A percentile compares a stretch with the other conserved stretches of the same genome.
Conservation (phyloP, 53 echinoderm and acorn worm species). For the Astropecten irregularis region DNA sequence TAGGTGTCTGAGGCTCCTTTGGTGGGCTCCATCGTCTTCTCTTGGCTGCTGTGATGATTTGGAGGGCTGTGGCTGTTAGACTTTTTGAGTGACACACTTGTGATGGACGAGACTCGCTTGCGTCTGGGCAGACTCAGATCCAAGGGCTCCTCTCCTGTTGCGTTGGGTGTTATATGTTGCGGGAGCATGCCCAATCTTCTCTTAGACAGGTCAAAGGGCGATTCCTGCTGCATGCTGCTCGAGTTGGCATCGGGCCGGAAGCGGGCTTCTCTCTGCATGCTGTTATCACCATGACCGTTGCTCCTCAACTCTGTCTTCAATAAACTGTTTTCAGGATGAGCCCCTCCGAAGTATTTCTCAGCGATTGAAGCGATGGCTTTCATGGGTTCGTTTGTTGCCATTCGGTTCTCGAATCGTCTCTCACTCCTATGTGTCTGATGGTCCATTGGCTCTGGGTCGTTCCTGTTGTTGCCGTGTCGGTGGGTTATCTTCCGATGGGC, state of each 20-base stretch:
- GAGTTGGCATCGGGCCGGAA: neutral
- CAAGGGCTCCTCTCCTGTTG: slow-evolving; percentile 77
- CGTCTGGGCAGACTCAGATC: slow-evolving; percentile 79
- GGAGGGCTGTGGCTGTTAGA: slow-evolving; percentile 41
- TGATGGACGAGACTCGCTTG: slow-evolving; percentile 29
- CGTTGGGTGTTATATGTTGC: neutral
- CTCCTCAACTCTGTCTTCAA: slow-evolving; percentile 35
- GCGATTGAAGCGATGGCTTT: slow-evolving; percentile 87
- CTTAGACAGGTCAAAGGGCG: slow-evolving; percentile 75
- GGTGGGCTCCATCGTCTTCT: slow-evolving; percentile 18
- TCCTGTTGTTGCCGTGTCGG: slow-evolving; percentile 39
- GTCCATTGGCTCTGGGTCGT: slow-evolving; percentile 1
- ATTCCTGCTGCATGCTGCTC: slow-evolving; percentile 32
- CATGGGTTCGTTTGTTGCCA: slow-evolving; percentile 76
- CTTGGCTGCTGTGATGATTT: slow-evolving; percentile 3
- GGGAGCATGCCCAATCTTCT: slow-evolving; percentile 25
- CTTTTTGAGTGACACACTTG: slow-evolving; percentile 46
- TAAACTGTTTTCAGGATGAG: slow-evolving; percentile 55
- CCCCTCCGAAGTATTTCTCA: slow-evolving; percentile 75
- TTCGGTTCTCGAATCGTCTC: slow-evolving; percentile 31
- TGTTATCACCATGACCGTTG: slow-evolving; percentile 19
- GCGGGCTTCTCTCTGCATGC: neutral
- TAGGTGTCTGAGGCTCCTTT: slow-evolving; percentile 60
- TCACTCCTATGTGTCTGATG: neutral
- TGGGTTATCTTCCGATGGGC: slow-evolving; percentile 49